These are phyloP conservation scores for Drosophila leonis DNA, from an alignment of 2,888 invertebrate species.

Conservation along the genomic window DNA sequence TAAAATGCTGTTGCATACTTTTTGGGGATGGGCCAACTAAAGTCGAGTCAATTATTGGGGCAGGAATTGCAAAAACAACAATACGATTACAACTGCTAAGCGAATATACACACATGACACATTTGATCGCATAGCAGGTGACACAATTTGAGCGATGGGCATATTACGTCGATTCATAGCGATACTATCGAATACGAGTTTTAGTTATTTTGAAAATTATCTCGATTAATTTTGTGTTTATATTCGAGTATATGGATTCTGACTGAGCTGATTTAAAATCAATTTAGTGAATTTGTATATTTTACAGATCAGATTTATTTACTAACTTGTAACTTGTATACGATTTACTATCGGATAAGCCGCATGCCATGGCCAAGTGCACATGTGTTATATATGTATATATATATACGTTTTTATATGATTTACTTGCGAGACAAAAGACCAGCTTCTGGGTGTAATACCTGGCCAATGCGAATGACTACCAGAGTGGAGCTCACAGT, in stretches of 20 bases:
- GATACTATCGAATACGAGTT: background rate
- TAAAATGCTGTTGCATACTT: constrained; percentile 73
- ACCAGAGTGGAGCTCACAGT: constrained; percentile 1
- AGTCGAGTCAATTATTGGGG: constrained; percentile 74
- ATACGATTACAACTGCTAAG: constrained; percentile 30
- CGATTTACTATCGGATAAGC: constrained; percentile 1
- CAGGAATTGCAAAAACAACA: constrained; percentile 49
- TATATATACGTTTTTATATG: background rate
- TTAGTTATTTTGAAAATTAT: background rate
- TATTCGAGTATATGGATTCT: too few species aligned
- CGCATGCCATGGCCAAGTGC: background rate
- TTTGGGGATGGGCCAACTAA: constrained; percentile 51
- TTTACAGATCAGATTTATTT: background rate
- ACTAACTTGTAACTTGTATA: background rate
- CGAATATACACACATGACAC: constrained; percentile 11
- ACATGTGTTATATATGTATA: background rate
- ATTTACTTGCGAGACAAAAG: constrained; percentile 13
- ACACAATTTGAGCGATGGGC: background rate
- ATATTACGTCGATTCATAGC: background rate
- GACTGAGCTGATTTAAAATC: too few species aligned
- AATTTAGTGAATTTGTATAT: background rate
- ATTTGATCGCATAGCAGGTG: constrained; percentile 8
- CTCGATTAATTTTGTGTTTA: background rate
- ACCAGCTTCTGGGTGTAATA: constrained; percentile 1
- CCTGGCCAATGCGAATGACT: constrained; percentile 9